Evolutionary conservation across 2,797 vertebrate genomes (phyloP).

Genomic region (Rallus crepitans): DNA sequence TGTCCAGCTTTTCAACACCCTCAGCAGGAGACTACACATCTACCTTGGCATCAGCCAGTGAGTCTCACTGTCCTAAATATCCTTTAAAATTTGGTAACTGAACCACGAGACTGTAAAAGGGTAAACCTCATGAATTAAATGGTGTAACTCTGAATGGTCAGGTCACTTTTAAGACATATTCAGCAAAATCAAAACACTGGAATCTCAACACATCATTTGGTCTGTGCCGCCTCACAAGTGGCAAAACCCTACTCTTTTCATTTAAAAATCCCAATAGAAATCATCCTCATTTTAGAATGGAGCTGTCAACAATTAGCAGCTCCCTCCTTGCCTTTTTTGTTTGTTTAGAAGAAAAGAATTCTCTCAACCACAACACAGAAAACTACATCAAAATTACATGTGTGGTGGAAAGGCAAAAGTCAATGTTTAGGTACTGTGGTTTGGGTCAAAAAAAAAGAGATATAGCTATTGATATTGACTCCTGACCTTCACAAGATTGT

Average conservation of each 20-base stretch:
- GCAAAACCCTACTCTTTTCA: not conserved
- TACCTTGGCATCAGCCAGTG: not conserved
- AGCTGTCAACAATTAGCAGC: not conserved
- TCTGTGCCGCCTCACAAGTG: not conserved
- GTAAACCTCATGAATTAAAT: not conserved
- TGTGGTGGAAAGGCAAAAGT: not conserved
- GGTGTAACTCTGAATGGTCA: not conserved
- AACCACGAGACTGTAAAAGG: not conserved
- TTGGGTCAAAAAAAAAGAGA: not conserved
- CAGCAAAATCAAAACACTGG: not conserved
- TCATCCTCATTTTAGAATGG: not conserved
- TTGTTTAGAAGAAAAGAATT: not conserved
- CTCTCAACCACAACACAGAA: not conserved
- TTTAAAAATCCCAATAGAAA: not conserved
- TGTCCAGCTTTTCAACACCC: conserved; percentile 10
- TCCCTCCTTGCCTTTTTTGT: not conserved
- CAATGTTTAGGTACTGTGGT: not conserved
- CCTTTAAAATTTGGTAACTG: not conserved
- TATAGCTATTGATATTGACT: not conserved
- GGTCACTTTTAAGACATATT: not conserved
- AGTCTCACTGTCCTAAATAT: not conserved
- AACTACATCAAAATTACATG: not conserved
- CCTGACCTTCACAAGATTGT: not conserved
- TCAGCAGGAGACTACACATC: not conserved
- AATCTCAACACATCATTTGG: not conserved